Percentiles rank a stretch among this genome's conserved stretches.
phyloP scores from a whole-genome alignment of 1,140 invertebrate genomes.

The Lerema accius region DNA sequence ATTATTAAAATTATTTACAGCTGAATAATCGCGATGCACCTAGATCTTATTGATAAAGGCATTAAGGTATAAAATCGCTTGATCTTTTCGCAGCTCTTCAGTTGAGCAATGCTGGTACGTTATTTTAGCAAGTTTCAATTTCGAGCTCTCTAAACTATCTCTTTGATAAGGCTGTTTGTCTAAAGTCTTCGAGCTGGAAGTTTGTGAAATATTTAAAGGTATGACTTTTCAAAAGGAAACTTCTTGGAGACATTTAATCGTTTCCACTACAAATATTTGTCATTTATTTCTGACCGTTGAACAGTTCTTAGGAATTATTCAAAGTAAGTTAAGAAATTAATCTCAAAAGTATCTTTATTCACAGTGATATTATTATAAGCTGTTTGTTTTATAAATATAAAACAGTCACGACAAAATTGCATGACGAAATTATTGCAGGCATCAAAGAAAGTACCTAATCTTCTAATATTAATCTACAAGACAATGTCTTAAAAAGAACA shows the following conservation, averaged over 20 bases:
- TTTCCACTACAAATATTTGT: not conserved
- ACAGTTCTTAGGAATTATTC: too few species aligned
- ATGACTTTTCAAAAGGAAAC: not conserved
- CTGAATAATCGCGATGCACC: not conserved
- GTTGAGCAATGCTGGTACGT: not conserved
- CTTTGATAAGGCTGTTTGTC: constrained; percentile 10
- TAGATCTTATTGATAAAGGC: not conserved
- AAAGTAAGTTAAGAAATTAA: too few species aligned
- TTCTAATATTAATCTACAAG: too few species aligned
- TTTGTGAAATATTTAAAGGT: constrained; percentile 6
- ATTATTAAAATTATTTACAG: constrained; percentile 11
- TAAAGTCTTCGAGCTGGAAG: not conserved
- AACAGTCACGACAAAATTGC: too few species aligned
- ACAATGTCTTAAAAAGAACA: too few species aligned
- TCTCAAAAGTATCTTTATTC: too few species aligned
- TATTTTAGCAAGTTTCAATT: constrained; percentile 12
- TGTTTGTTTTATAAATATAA: too few species aligned
- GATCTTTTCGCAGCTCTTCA: not conserved
- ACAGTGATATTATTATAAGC: too few species aligned
- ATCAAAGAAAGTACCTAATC: too few species aligned
- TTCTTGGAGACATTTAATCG: constrained; percentile 2
- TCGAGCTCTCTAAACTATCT: constrained; percentile 11
- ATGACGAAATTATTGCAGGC: too few species aligned
- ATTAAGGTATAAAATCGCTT: not conserved
- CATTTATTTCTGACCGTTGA: too few species aligned